These are phyloP conservation scores for Salvelinus fontinalis DNA, from an alignment of 2,113 vertebrate genomes.

Conservation along the genomic window DNA sequence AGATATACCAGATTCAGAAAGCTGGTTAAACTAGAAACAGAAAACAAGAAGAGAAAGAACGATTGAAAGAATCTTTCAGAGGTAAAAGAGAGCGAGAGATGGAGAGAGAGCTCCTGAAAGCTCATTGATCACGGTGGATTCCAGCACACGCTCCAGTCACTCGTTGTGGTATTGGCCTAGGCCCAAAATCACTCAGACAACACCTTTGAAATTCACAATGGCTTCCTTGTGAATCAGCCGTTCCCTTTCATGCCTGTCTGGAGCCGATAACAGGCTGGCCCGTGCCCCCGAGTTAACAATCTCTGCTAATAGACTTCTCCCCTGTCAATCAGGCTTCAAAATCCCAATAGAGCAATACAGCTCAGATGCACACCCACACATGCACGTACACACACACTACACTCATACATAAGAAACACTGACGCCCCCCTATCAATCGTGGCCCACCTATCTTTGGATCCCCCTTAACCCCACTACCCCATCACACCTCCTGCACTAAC, in stretches of 20 bases:
- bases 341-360: slow-evolving; percentile 71
- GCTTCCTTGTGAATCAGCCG: slow-evolving; percentile 72
- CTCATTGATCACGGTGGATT: slow-evolving; percentile 70
- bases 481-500: background rate
- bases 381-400: slow-evolving; percentile 24
- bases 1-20: background rate
- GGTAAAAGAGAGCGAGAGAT: slow-evolving; percentile 15
- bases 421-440: slow-evolving; percentile 41
- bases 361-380: slow-evolving; percentile 19
- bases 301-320: slow-evolving; percentile 80
- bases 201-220: slow-evolving; percentile 80
- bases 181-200: slow-evolving; percentile 74
- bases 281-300: slow-evolving; percentile 73
- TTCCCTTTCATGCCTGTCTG: slow-evolving; percentile 75
- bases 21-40: background rate
- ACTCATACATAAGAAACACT: slow-evolving; percentile 13
- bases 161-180: slow-evolving; percentile 52
- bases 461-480: background rate
- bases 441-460: slow-evolving; percentile 43
- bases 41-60: background rate
- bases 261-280: slow-evolving; percentile 75
- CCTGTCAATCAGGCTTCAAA: slow-evolving; percentile 76
- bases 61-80: background rate
- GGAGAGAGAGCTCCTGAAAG: slow-evolving; percentile 47
- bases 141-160: slow-evolving; percentile 41